These are phyloP conservation scores for Nephrocerus scutellatus DNA, from an alignment of 2,888 invertebrate genomes.

Conservation along the genomic window DNA sequence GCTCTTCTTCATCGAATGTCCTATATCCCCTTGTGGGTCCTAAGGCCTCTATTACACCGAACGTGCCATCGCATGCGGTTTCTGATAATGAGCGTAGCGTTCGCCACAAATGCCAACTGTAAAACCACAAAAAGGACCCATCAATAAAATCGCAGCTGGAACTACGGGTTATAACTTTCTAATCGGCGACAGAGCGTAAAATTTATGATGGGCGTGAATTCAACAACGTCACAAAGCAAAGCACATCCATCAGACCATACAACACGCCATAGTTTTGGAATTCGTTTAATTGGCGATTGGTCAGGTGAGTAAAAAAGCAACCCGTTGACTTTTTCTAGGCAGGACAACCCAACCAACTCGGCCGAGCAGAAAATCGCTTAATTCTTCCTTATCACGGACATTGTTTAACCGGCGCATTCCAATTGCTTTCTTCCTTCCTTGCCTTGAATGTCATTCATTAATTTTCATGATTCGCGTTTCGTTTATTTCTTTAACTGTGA, in stretches of 20 bases:
- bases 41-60: no score
- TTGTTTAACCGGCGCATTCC: no score
- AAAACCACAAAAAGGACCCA: conserved; percentile 55
- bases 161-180: conserved; percentile 61
- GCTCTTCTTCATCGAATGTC: no score
- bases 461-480: no score
- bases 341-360: conserved; percentile 11
- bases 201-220: conserved; percentile 63
- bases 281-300: conserved; percentile 54
- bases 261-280: conserved; percentile 58
- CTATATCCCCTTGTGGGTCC: no score
- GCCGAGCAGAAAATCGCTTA: conserved; percentile 19
- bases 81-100: no score
- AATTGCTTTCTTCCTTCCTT: no score
- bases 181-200: conserved; percentile 57
- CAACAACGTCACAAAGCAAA: conserved; percentile 53
- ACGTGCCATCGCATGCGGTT: no score
- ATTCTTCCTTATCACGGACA: no score
- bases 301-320: conserved; percentile 24
- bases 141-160: conserved; percentile 52
- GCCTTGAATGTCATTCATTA: no score
- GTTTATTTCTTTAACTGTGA: no score
- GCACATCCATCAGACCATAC: conserved; percentile 59
- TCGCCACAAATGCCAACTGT: no score
- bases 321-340: conserved; percentile 7